phyloP scores from a whole-genome alignment of 2,888 invertebrate genomes.

The Mantis religiosa region DNA sequence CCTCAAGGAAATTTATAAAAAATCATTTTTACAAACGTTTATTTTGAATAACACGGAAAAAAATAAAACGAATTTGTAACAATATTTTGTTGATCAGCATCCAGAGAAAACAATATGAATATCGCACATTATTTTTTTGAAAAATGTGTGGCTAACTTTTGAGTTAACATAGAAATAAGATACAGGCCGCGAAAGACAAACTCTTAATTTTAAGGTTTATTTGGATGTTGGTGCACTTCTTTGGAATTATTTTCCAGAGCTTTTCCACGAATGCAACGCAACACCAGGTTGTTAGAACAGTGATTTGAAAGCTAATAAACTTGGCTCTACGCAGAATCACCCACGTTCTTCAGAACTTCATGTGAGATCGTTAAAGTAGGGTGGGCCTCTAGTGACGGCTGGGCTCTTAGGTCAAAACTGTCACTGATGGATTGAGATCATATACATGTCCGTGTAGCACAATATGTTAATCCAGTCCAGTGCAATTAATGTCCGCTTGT shows the following conservation, averaged over 20 bases:
- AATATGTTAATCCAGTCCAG: neutral
- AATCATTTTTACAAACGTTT: too few relatives aligned
- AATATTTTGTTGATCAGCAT: too few relatives aligned
- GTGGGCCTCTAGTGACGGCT: neutral
- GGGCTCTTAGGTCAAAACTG: neutral
- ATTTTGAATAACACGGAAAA: too few relatives aligned
- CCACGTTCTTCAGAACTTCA: neutral
- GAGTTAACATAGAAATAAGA: too few relatives aligned
- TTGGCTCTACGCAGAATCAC: neutral
- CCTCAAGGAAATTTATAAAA: too few relatives aligned
- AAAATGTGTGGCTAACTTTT: too few relatives aligned
- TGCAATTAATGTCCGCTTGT: neutral
- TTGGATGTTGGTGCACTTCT: neutral
- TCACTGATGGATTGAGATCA: neutral
- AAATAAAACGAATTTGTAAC: too few relatives aligned
- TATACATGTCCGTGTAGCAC: neutral
- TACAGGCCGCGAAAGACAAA: too few relatives aligned
- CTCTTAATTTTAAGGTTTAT: too few relatives aligned
- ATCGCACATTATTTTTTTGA: too few relatives aligned
- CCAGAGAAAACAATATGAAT: too few relatives aligned
- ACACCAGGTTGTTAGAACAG: neutral
- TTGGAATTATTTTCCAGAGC: neutral
- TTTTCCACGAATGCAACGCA: neutral
- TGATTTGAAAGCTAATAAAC: neutral
- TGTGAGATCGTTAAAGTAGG: neutral